phyloP scores from a whole-genome alignment of 2,797 vertebrate species.

The Saxicola maurus region DNA sequence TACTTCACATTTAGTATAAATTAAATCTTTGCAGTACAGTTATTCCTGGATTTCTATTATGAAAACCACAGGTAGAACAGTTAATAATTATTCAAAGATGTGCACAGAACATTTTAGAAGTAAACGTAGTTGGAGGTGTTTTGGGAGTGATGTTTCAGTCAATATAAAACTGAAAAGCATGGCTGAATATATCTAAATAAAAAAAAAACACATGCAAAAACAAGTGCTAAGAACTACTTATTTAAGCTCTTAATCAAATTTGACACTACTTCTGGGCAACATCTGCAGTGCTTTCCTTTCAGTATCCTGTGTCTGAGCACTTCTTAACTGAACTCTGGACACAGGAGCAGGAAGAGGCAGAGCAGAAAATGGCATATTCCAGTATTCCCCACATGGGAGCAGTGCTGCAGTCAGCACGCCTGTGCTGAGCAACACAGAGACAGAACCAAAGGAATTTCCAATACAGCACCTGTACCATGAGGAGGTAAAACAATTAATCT shows the following conservation, averaged over 20 bases:
- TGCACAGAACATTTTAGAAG: neutral
- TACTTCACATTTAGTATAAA: neutral
- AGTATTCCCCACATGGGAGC: neutral
- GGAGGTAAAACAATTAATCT: neutral
- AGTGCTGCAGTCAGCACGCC: neutral
- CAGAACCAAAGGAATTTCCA: neutral
- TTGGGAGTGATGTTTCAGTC: neutral
- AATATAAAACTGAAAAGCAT: neutral
- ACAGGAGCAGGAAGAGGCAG: neutral
- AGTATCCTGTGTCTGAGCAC: neutral
- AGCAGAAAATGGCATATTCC: neutral
- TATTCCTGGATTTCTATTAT: neutral
- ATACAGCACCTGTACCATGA: neutral
- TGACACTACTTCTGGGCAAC: neutral
- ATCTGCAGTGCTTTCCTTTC: neutral
- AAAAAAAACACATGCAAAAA: neutral
- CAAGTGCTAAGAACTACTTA: neutral
- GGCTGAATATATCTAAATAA: neutral
- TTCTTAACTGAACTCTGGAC: neutral
- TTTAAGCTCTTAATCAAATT: neutral
- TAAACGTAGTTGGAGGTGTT: neutral
- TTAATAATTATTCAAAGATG: neutral
- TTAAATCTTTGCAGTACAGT: neutral
- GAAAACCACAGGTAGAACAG: neutral
- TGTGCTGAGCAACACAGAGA: neutral